Base-by-base conservation (phyloP, 2,113 vertebrate genomes). In the Aegithalos caudatus region DNA sequence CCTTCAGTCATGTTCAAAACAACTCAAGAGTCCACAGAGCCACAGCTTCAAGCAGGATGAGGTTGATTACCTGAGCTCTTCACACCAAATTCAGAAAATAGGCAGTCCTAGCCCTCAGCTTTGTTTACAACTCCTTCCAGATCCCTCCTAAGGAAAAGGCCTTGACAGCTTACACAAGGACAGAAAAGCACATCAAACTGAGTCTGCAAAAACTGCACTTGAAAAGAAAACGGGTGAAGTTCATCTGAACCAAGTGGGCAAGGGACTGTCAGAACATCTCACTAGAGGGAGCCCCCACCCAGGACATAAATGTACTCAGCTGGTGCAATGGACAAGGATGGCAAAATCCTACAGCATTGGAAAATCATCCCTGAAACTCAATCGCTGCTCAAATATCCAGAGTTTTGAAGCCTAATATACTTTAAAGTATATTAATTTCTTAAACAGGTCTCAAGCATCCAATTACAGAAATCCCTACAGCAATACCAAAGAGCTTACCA, bases 201-300 rank as follows among this genome's bases (percentile, higher is more conserved):
- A 71, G 53, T 8, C 1, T 10, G 11, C 22, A 67, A 47, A 40
- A 78, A 14, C 13, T 4, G 3, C 3, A 3, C 61, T 44, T 51
- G 15, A n/a, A 74, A 92, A 90, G 14, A 9, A 92, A 80, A 47
- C 0, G 0, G 4, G 1, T 13, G 0, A 58, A 74, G 25, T n/a
- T 73, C 40, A 61, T 17, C 25, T 4, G 2, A 69, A 40, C 14
- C 1, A 22, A 45, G 22, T 29, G 18, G 31, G 28, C 53, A 33
- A 84, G 44, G 4, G 74, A 86, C 45, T 72, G 66, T 69, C 45
- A 73, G 33, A 94, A 73, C 9, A 86, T 56, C 54, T 86, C 94
- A 51, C 96, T 96, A 97, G 94, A 94, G 95, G 95, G 96, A 94
- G 90, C 80, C 51, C 86, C 47, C 42, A 58, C 31, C 77, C 78